phyloP scores from a whole-genome alignment of 2,797 vertebrate species.

The Aeoliscus strigatus region DNA sequence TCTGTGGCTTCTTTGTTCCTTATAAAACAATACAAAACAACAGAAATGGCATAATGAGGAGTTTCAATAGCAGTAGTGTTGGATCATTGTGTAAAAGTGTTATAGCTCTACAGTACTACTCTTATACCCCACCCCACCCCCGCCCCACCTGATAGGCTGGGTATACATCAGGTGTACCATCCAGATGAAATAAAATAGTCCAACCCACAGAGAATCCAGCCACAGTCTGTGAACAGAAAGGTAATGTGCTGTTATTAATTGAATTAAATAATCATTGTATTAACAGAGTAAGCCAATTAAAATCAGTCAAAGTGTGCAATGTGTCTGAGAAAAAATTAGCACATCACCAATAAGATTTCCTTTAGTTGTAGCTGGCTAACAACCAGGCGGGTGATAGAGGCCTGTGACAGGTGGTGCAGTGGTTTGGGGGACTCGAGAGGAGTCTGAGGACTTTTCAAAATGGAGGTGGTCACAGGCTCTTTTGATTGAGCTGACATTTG shows the following conservation, averaged over 20 bases:
- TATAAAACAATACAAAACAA: too few species aligned
- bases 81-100: too few species aligned
- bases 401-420: neutral
- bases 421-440: constrained; percentile 1
- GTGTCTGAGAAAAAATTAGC: constrained; percentile 58
- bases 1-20: too few species aligned
- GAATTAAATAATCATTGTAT: constrained; percentile 76
- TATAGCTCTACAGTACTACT: too few species aligned
- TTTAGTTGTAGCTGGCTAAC: constrained; percentile 28
- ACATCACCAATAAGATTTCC: constrained; percentile 60
- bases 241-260: constrained; percentile 62
- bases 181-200: neutral
- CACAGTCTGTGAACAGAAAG: constrained; percentile 41
- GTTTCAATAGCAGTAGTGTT: too few species aligned
- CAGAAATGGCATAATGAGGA: too few species aligned
- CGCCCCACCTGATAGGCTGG: too few species aligned
- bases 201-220: constrained; percentile 13
- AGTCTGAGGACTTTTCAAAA: too few species aligned
- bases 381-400: constrained; percentile 19
- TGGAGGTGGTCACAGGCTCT: too few species aligned
- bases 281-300: constrained; percentile 69
- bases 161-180: too few species aligned
- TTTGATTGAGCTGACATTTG: too few species aligned
- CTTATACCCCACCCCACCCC: too few species aligned
- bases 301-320: constrained; percentile 51